These are phyloP conservation scores for Vulpes vulpes DNA, from an alignment of 2,113 vertebrate genomes.

Conservation along the genomic window DNA sequence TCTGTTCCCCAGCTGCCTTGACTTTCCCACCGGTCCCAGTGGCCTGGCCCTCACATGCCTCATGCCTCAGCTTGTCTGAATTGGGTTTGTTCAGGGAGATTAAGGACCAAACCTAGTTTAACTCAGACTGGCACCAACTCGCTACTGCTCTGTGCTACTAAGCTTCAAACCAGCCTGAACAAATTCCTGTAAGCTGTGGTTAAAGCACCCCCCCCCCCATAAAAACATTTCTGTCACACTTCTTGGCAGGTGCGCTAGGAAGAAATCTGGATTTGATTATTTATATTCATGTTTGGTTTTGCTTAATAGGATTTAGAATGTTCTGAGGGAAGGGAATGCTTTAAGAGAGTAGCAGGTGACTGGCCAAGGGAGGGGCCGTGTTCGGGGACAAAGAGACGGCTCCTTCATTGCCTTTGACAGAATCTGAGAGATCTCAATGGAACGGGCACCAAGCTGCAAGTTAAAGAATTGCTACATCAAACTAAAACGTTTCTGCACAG, in stretches of 20 bases:
- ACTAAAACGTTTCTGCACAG: background rate
- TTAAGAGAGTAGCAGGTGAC: background rate
- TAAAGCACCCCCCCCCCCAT: accelerated
- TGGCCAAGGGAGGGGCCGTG: accelerated
- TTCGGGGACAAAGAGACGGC: background rate
- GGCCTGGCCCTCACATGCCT: background rate
- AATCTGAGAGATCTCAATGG: background rate
- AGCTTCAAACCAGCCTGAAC: background rate
- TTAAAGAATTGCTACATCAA: background rate
- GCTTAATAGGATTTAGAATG: conserved; percentile 47
- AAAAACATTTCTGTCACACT: background rate
- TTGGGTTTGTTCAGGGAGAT: conserved; percentile 49
- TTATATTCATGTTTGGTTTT: conserved; percentile 18
- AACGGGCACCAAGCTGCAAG: background rate
- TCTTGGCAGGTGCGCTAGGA: conserved; percentile 40
- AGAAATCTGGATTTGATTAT: conserved; percentile 20
- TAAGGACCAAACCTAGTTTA: conserved; percentile 50
- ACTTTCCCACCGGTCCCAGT: background rate
- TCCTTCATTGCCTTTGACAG: background rate
- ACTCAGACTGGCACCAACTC: background rate
- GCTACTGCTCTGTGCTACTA: background rate
- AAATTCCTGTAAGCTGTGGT: background rate
- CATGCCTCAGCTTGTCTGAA: conserved; percentile 19
- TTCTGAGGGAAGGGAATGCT: background rate
- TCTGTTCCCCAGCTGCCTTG: no score